Base-by-base conservation (phyloP, 2,113 vertebrate genomes). In the Recurvirostra avosetta region DNA sequence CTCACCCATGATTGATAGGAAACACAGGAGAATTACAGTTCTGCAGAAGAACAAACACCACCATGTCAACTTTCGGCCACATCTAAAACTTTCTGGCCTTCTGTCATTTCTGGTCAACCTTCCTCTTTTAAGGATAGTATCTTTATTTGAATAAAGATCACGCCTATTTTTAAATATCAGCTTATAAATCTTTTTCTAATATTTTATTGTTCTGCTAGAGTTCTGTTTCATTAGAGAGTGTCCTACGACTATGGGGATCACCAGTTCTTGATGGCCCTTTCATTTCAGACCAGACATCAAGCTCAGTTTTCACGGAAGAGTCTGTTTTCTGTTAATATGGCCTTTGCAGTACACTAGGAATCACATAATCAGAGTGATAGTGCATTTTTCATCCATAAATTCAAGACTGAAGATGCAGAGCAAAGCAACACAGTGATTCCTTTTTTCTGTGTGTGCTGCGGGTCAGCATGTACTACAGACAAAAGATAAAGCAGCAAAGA, bases 231-330 rank as follows among this genome's bases (percentile, higher is more conserved):
- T 83, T 83, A 61, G 18, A 78, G 27, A 53, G 18, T 32, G 10
- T 5, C 22, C 3, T 22, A 1, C 5, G 67, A 4, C 17, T 65
- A 26, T 20, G 12, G 2, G 5, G 6, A 50, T 73, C 18, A n/a
- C 61, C 30, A 40, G 3, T 21, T 49, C 18, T 55, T 70, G 34
- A 45, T 45, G 5, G 4, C 1, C 14, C 6, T 84, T 84, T 89
- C 30, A 70, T n/a, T 70, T 92, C 55, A 83, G 23, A 63, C 11
- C 12, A 49, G 21, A 61, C 30, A 43, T 21, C 16, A 61, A 76
- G 6, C 19, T 73, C 38, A n/a, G 27, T 66, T 86, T 92, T 83
- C 67, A 56, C 18, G 53, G 9, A 72, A 76, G 10, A 11, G 8
- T n/a, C 52, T 74, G 27, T 63, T 77, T 94, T 30, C 15, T 47